A percentile compares a stretch with the other conserved stretches of the same genome.
Conservation (phyloP, 2,888 invertebrate species). For the Priocnemis perturbator region DNA sequence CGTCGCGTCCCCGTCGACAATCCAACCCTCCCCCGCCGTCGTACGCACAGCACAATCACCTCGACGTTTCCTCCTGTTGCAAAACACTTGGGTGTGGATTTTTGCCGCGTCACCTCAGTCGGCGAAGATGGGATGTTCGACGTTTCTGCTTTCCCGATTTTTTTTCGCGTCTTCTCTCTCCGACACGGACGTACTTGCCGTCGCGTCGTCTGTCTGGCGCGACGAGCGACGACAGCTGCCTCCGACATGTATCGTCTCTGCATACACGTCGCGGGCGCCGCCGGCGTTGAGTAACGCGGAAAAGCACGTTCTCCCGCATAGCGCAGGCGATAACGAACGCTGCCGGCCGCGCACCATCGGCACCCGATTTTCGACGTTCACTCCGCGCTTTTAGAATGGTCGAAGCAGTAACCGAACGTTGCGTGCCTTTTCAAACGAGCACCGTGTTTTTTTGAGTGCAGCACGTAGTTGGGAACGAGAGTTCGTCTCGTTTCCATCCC, state of each 20-base stretch:
- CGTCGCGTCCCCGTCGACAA: neutral
- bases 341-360: too few relatives aligned
- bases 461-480: constrained; percentile 56
- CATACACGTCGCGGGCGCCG: constrained; percentile 15
- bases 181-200: constrained; percentile 9
- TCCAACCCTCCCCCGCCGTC: neutral
- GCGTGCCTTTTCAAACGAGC: constrained; percentile 42
- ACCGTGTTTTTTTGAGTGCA: constrained; percentile 49
- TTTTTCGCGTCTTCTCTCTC: constrained; percentile 29
- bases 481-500: constrained; percentile 3
- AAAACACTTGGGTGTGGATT: constrained; percentile 51
- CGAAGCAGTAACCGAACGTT: constrained; percentile 40
- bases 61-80: constrained; percentile 4
- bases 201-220: constrained; percentile 12
- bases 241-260: constrained; percentile 13
- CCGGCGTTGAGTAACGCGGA: too few relatives aligned
- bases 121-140: constrained; percentile 57
- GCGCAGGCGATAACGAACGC: too few relatives aligned
- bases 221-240: constrained; percentile 10
- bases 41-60: constrained; percentile 11
- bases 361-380: constrained; percentile 6
- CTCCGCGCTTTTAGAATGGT: constrained; percentile 11
- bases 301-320: too few relatives aligned
- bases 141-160: constrained; percentile 51
- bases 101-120: constrained; percentile 56